These are phyloP conservation scores for Suncus etruscus DNA, from an alignment of 2,113 vertebrate genomes.

Conservation along the genomic window DNA sequence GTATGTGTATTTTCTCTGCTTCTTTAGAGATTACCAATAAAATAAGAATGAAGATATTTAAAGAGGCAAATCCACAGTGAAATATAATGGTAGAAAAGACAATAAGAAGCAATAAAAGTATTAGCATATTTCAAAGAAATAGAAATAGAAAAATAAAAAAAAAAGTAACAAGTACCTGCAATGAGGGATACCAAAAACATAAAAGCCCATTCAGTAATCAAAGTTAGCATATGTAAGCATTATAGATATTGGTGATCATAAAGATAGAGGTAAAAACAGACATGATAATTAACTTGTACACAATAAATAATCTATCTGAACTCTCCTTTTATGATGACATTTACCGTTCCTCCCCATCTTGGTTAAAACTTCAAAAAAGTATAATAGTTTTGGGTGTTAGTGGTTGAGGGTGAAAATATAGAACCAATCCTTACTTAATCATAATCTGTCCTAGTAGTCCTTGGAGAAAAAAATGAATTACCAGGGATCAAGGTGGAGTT, in stretches of 20 bases:
- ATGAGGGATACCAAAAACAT: background rate
- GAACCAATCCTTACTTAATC: too few species aligned
- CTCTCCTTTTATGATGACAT: background rate
- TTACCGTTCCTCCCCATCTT: too few species aligned
- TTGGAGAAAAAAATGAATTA: too few species aligned
- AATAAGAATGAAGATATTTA: background rate
- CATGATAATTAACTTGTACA: constrained; percentile 1
- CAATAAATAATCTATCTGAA: background rate
- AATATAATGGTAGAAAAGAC: background rate
- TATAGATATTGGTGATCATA: background rate
- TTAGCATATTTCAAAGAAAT: background rate
- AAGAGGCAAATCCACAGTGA: background rate
- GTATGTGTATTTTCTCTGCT: background rate
- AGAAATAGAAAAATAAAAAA: background rate
- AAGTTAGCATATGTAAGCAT: background rate
- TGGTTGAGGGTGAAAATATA: too few species aligned
- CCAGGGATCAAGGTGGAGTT: too few species aligned
- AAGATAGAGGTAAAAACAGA: background rate
- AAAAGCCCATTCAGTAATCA: background rate
- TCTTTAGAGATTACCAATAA: background rate
- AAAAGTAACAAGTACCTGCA: background rate
- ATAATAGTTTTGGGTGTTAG: too few species aligned
- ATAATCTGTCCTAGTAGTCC: too few species aligned
- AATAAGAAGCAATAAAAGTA: background rate
- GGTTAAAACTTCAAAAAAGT: too few species aligned